A percentile compares a stretch with the other conserved stretches of the same genome.
phyloP scores from a whole-genome alignment of 1,140 invertebrate species.

The Rhyacophila brunnea region DNA sequence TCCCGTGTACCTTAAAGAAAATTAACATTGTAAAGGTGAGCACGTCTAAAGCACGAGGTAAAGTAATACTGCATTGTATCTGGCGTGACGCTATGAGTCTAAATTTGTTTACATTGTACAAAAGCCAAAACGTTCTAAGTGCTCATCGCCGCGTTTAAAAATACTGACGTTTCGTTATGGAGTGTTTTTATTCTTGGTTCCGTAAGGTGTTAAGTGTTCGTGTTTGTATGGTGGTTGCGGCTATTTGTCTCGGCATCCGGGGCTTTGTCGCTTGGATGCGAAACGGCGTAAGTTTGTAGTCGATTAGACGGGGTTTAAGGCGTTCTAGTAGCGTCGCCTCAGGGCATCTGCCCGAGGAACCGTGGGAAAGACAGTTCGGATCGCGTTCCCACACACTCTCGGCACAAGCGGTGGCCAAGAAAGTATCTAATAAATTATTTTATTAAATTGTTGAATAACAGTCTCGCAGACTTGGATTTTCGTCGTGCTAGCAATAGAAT shows the following conservation, averaged over 20 bases:
- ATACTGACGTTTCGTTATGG: background rate
- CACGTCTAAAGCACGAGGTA: background rate
- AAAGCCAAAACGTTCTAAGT: background rate
- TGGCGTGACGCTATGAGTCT: conserved; percentile 30
- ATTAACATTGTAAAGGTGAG: background rate
- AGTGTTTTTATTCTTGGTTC: background rate
- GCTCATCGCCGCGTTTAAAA: background rate
- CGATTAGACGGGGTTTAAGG: background rate
- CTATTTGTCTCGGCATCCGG: background rate
- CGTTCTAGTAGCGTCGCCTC: too few species aligned
- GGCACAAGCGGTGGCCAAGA: conserved; percentile 20
- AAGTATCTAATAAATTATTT: conserved; percentile 28
- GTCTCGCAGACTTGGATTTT: too few species aligned
- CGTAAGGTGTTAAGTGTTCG: background rate
- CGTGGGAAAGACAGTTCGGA: conserved; percentile 18
- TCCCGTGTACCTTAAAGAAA: too few species aligned
- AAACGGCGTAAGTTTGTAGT: background rate
- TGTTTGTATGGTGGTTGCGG: background rate
- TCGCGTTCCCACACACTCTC: conserved; percentile 21
- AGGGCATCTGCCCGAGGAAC: background rate
- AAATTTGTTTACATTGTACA: conserved; percentile 17
- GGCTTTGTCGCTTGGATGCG: background rate
- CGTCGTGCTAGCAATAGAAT: too few species aligned
- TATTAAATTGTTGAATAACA: background rate
- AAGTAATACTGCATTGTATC: conserved; percentile 1